Base-by-base conservation (phyloP, 1,140 invertebrate genomes). In the Lordiphosa collinella region DNA sequence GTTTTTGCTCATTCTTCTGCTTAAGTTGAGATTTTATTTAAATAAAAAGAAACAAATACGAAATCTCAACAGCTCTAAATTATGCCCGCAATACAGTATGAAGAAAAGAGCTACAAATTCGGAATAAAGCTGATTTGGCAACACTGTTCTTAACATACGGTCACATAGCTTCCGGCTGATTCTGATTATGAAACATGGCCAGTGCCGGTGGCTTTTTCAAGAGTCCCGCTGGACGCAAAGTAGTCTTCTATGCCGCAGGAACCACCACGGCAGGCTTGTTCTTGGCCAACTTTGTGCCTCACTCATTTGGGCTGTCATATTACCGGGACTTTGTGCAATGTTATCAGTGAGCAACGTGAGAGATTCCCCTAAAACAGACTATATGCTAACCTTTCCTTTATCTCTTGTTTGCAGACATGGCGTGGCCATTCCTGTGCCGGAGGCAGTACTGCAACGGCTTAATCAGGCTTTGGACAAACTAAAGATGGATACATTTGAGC, bases 401-500 rank as follows among this genome's bases (percentile, higher is more conserved):
- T 8, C 35, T 54, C 22, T 14, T 34, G 5, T 29, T 50, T 14
- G 8, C 64, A 92, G 91, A 47, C 70, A 91, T 71, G 90, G 90
- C 5, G 67, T 90, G 7, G 74, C 86, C 40, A 71, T 90, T 0
- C 86, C 89, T 1, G 48, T 93, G 0, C 48, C 89, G 1, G 50
- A 85, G 8, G 55, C 89, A 35, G 40, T 92, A 1, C 31, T 86
- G 36, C 44, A 86, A 35, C 73, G 88, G 32, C 89, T 91, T 48
- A 37, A 91, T 11, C 88, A 90, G 71, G 91, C 92, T 4, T 4
- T 93, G 11, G 70, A 91, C 10, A 90, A 92, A 61, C 64, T 93
- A 12, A 59, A 91, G 29, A 44, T 93, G 8, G 16, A 71, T 2
- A 62, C 86, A 2, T 54, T 86, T 5, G 47, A 90, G 2, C 88